Evolutionary conservation across 2,888 invertebrate species (phyloP).

Genomic region (Dasypogon diadema): DNA sequence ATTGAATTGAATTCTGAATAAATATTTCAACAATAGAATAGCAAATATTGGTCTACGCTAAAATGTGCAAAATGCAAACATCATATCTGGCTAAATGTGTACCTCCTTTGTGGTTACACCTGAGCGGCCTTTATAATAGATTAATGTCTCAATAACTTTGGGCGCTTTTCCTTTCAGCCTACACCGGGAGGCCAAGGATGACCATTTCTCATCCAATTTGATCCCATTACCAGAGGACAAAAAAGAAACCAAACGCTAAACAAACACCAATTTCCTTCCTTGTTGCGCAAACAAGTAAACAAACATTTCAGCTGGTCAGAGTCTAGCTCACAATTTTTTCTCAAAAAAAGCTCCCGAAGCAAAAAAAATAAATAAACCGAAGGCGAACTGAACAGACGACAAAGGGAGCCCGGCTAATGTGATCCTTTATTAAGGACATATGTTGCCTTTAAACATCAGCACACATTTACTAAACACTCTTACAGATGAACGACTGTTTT

Average conservation of each 20-base stretch:
- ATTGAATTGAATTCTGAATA: too few species aligned
- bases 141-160: too few species aligned
- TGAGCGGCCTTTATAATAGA: too few species aligned
- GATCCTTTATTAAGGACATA: slow-evolving; percentile 49
- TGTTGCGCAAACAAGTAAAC: slow-evolving; percentile 40
- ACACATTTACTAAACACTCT: slow-evolving; percentile 19
- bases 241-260: slow-evolving; percentile 36
- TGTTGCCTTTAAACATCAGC: slow-evolving; percentile 35
- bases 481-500: neutral
- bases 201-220: neutral
- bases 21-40: too few species aligned
- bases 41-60: too few species aligned
- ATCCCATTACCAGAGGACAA: neutral
- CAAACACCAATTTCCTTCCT: slow-evolving; percentile 45
- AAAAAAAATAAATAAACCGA: slow-evolving; percentile 45
- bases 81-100: too few species aligned
- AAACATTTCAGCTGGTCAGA: slow-evolving; percentile 27
- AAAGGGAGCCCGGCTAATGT: slow-evolving; percentile 36
- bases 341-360: slow-evolving; percentile 11
- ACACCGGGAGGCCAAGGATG: too few species aligned
- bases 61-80: too few species aligned
- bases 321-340: neutral
- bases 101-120: too few species aligned
- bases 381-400: slow-evolving; percentile 35
- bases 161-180: too few species aligned